These are phyloP conservation scores for Ophion ventricosus DNA, from an alignment of 2,888 invertebrate species.

Conservation along the genomic window DNA sequence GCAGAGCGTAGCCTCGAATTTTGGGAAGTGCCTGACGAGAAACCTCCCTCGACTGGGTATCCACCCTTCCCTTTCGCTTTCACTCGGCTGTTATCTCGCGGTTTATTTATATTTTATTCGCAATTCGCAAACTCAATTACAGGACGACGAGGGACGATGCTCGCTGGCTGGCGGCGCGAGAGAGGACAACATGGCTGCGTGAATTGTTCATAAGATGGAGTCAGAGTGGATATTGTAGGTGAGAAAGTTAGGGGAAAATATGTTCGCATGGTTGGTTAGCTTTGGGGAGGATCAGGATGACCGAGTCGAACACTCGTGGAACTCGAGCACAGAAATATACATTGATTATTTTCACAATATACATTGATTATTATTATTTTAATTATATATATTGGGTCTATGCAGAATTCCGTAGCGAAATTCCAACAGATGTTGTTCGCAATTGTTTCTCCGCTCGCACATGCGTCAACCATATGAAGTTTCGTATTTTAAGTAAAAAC, in stretches of 20 bases:
- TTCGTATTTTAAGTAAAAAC: too few species aligned
- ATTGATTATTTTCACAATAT: not conserved
- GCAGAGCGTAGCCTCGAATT: conserved; percentile 34
- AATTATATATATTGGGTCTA: too few species aligned
- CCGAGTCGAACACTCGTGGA: conserved; percentile 23
- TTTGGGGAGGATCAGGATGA: not conserved
- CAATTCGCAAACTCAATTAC: conserved; percentile 72
- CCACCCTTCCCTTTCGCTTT: conserved; percentile 25
- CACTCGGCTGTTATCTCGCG: conserved; percentile 40
- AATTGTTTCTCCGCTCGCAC: too few species aligned
- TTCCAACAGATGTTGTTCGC: too few species aligned
- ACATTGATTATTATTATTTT: not conserved
- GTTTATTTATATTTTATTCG: conserved; percentile 70
- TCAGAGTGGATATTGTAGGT: conserved; percentile 38
- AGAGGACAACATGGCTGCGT: conserved; percentile 65
- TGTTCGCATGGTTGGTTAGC: conserved; percentile 24
- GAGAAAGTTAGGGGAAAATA: conserved; percentile 49
- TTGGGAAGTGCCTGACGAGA: conserved; percentile 47
- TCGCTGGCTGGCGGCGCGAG: conserved; percentile 58
- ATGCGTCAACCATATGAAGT: too few species aligned
- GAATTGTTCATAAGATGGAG: conserved; percentile 70
- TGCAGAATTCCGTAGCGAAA: too few species aligned
- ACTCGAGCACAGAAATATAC: not conserved
- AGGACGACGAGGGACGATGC: conserved; percentile 51
- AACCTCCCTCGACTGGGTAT: conserved; percentile 26